Evolutionary conservation across 2,113 vertebrate genomes (phyloP), one percentile per base, ranked within the genome.

Genomic region (Sorex araneus): DNA sequence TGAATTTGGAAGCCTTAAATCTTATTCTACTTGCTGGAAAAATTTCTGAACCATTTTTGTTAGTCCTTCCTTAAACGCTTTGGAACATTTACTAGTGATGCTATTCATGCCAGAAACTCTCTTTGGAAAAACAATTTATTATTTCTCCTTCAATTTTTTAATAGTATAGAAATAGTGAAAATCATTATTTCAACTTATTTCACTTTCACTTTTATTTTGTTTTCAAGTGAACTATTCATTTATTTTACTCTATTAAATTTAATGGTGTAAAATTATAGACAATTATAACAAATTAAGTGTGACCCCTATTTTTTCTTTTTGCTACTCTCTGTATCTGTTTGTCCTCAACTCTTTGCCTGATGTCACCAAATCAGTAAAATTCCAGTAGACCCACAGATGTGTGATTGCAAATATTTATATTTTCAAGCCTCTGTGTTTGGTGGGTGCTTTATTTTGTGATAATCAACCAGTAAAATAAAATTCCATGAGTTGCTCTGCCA

Each of bases 271-370:
- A 75, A 15, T 57, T 32, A 25, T 30, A 25, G 19, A 15, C 21
- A 67, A 30, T 32, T 50, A 2, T 28, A 3, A 7, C 13, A 2
- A 30, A 30, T 69, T 47, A 43, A 81, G 3, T 15, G 15, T 70
- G 63, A 6, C 19, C n/a, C 23, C 25, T 54, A 16, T 32, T 40
- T 27, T 11, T 74, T 16, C 21, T 84, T 30, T 6, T 23, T 66
- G 19, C 54, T 32, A 2, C 7, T 74, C 13, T 19, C 0, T 10
- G 0, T 0, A 11, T 8, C 10, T 2, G 2, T 0, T 54, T 21
- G 19, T 64, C 4, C 8, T 81, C 15, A 2, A 6, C 21, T 54
- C 69, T 66, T 25, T 3, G 10, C 18, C 18, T 18, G 25, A 34
- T 16, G 43, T 13, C 54, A 10, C 25, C 30, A 63, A 23, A 18